Base-by-base conservation (phyloP, 2,797 vertebrate species). In the Jordanella pulchra region DNA sequence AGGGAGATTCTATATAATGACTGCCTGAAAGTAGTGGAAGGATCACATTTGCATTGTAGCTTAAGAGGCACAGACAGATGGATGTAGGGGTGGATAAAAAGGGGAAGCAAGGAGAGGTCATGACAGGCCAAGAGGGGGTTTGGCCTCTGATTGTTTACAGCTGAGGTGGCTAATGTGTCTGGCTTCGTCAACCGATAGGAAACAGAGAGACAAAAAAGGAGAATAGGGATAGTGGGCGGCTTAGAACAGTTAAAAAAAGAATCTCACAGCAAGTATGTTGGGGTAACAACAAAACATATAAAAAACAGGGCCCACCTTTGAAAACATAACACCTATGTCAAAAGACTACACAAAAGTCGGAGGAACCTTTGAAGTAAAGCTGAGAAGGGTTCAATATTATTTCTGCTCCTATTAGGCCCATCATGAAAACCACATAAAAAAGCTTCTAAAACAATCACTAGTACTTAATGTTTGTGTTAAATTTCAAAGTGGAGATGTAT, bases 281-380 rank as follows among this genome's bases (percentile, higher is more conserved):
- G 78, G 79, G 68, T 72, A 69, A 79, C 85, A 86, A 86, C 5
- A 73, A 86, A 88, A 80, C 55, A 44, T 51, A 78, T 35, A 50
- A 21, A 50, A 65, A 50, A 56, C 1, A 80, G 78, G 78, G 72
- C 72, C 84, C 75, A 80, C 51, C 71, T 73, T 81, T 78, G 63
- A 89, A 72, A 88, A 89, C 71, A 84, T 84, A 91, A 92, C 89
- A 78, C 83, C 87, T 86, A 73, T 92, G 84, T 92, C 90, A 89
- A 66, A 83, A 80, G 86, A 77, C 86, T 82, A 85, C 90, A 95
- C 93, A 94, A 94, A 94, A 74, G 86, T 72, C 1, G 72, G 81
- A 80, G 87, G 93, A 89, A 84, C 76, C 83, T 92, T 92, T 93
- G 91, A 92, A 91, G 91, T 88, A 61, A 54, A 70, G 79, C 72